Percentiles rank a stretch among this genome's conserved stretches.
Conservation (phyloP, 2,113 vertebrate species). For the Bambusicola thoracicus region DNA sequence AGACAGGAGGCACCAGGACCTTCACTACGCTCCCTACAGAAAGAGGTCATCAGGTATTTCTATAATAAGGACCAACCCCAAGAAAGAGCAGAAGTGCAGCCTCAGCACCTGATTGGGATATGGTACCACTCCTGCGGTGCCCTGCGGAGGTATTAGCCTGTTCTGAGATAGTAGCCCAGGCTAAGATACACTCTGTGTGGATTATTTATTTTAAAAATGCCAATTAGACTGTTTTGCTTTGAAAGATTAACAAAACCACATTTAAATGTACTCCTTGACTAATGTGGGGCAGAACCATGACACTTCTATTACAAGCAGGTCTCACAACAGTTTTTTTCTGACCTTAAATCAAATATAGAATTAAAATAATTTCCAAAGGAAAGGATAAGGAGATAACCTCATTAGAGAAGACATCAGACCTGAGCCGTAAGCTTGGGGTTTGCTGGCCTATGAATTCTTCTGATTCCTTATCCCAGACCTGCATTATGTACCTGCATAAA, state of each 20-base stretch:
- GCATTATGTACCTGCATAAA: fast-evolving
- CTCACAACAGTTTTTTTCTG: neutral
- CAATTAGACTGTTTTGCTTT: neutral
- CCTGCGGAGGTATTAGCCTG: neutral
- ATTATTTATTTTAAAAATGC: too few relatives aligned
- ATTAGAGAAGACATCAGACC: neutral
- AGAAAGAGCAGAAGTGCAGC: neutral
- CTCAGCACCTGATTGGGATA: fast-evolving
- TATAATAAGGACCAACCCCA: neutral
- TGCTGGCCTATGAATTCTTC: neutral
- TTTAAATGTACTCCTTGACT: neutral
- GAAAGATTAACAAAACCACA: neutral
- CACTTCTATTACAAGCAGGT: neutral
- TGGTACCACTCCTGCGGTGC: fast-evolving
- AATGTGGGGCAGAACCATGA: neutral
- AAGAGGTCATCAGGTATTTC: neutral
- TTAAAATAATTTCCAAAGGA: neutral
- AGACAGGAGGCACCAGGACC: neutral
- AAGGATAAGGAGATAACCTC: neutral
- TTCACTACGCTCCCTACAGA: neutral
- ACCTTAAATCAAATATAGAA: neutral
- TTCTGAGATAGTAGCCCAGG: neutral
- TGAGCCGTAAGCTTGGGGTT: neutral
- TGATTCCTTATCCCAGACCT: neutral
- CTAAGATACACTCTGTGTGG: fast-evolving